These are phyloP conservation scores for Gonatopus flavifemur DNA, from an alignment of 1,140 invertebrate species.

Conservation along the genomic window DNA sequence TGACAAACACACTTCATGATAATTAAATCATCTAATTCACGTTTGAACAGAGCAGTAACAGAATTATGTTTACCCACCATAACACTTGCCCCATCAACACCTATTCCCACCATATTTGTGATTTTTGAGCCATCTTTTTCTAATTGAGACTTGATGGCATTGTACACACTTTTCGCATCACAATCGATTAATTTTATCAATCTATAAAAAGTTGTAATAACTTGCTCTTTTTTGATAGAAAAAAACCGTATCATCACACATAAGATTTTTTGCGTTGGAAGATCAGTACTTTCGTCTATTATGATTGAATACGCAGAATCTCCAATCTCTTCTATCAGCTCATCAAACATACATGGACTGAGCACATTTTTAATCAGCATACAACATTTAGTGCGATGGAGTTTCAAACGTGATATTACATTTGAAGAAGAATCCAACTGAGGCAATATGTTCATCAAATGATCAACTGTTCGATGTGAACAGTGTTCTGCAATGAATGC, in stretches of 20 bases:
- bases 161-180: background rate
- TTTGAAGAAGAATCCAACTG: background rate
- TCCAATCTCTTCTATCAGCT: no score
- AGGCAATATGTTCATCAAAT: background rate
- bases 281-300: background rate
- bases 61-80: no score
- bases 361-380: no score
- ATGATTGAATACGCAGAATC: no score
- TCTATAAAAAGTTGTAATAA: no score
- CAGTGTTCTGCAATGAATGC: background rate
- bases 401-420: background rate
- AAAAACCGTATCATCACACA: no score
- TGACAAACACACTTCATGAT: no score
- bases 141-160: no score
- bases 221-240: no score
- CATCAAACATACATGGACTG: no score
- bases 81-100: conserved; percentile 20
- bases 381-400: no score
- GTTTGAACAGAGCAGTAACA: conserved; percentile 12
- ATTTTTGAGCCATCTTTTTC: background rate
- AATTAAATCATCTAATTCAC: conserved; percentile 13
- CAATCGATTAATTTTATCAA: background rate
- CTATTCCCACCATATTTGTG: conserved; percentile 7
- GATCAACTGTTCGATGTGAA: background rate
- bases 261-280: background rate